phyloP scores from a whole-genome alignment of 2,113 vertebrate genomes.

The Nothoprocta perdicaria region DNA sequence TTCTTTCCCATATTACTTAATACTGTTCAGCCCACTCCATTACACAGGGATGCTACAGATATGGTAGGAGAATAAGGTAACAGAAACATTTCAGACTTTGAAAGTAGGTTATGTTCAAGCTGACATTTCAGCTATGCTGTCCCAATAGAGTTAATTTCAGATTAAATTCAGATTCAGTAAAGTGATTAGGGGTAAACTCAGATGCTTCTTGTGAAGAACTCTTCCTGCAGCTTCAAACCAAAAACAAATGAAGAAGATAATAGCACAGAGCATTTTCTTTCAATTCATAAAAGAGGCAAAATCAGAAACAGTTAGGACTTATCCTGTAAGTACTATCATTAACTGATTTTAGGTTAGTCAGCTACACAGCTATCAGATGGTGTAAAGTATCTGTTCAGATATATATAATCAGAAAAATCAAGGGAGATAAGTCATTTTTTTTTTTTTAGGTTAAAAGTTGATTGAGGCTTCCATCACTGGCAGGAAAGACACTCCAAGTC shows the following conservation, averaged over 20 bases:
- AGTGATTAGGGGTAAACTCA: conserved; percentile 9
- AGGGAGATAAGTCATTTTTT: conserved; percentile 38
- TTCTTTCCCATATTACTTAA: not conserved
- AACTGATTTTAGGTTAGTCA: conserved; percentile 63
- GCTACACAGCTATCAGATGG: conserved; percentile 37
- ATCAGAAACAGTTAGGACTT: conserved; percentile 51
- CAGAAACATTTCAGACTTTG: not conserved
- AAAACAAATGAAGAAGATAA: conserved; percentile 59
- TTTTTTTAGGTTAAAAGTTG: conserved; percentile 31
- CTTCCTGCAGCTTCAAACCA: conserved; percentile 24
- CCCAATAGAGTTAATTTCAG: conserved; percentile 33
- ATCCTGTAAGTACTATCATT: conserved; percentile 24
- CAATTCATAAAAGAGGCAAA: conserved; percentile 27
- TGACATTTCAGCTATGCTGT: not conserved
- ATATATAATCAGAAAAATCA: conserved; percentile 66
- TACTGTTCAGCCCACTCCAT: not conserved
- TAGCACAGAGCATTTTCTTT: conserved; percentile 31
- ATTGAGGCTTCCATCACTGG: not conserved
- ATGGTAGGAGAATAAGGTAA: not conserved
- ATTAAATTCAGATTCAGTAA: no score
- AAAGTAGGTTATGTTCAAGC: not conserved
- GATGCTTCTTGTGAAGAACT: conserved; percentile 23
- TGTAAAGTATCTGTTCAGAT: conserved; percentile 47
- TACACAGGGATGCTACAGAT: not conserved
- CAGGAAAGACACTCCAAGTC: not conserved